phyloP scores from a whole-genome alignment of 2,888 invertebrate genomes.

The Tortricodes alternella region DNA sequence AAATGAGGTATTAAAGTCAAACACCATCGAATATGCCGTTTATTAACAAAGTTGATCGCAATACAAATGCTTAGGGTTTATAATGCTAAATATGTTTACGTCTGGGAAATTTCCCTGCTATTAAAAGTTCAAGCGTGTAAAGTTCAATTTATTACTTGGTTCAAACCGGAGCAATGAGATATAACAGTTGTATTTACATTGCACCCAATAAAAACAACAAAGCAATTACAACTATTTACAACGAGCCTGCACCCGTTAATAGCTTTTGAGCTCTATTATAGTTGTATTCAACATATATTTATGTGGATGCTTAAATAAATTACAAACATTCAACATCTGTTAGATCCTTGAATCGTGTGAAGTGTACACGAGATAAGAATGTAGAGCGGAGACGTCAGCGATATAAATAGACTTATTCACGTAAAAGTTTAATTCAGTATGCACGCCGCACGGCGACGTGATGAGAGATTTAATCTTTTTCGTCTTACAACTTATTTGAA shows the following conservation, averaged over 20 bases:
- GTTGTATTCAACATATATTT: conserved; percentile 20
- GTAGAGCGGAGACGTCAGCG: conserved; percentile 72
- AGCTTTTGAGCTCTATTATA: conserved; percentile 24
- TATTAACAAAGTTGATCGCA: too few relatives aligned
- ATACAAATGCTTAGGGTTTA: too few relatives aligned
- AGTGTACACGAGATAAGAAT: conserved; percentile 72
- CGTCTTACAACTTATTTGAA: conserved; percentile 9
- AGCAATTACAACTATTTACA: conserved; percentile 10
- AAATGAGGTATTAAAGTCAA: too few relatives aligned
- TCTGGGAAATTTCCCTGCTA: background rate
- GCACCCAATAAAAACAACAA: conserved; percentile 13
- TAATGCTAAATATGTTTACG: background rate
- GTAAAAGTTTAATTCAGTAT: conserved; percentile 61
- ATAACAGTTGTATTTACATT: conserved; percentile 15
- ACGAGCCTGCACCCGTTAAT: conserved; percentile 7
- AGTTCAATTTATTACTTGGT: background rate
- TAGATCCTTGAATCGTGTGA: conserved; percentile 56
- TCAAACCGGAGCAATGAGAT: conserved; percentile 5
- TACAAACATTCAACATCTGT: conserved; percentile 48
- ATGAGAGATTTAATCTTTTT: conserved; percentile 16
- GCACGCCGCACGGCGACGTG: conserved; percentile 50
- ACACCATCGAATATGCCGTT: too few relatives aligned
- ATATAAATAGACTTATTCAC: conserved; percentile 79
- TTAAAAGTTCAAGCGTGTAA: background rate
- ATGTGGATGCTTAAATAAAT: conserved; percentile 17